These are phyloP conservation scores for Gorsachius goisagi DNA, from an alignment of 2,113 vertebrate genomes.

Conservation along the genomic window DNA sequence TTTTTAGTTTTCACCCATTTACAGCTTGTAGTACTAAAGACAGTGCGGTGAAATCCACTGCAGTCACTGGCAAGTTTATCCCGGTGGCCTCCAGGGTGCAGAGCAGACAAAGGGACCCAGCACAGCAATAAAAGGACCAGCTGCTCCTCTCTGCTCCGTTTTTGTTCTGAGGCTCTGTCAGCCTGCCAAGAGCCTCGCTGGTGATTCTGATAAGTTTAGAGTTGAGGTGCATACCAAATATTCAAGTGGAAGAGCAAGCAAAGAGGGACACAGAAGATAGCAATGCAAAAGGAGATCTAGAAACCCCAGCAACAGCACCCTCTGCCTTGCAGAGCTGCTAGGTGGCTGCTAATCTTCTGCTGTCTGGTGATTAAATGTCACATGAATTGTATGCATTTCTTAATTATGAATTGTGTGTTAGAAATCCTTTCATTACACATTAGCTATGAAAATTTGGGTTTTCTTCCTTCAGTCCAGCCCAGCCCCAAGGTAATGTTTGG, in stretches of 20 bases:
- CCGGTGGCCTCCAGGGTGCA: conserved; percentile 47
- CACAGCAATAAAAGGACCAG: conserved; percentile 43
- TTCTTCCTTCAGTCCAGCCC: background rate
- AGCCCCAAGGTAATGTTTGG: background rate
- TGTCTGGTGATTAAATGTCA: background rate
- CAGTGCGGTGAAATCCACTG: background rate
- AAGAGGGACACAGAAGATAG: background rate
- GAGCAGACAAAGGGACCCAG: conserved; percentile 46
- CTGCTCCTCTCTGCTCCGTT: conserved; percentile 1
- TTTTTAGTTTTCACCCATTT: background rate
- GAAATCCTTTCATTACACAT: background rate
- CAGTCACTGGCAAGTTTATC: background rate
- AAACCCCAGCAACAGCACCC: background rate
- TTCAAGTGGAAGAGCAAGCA: conserved; percentile 13
- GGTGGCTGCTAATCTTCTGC: background rate
- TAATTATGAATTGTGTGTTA: background rate
- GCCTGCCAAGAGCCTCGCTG: conserved; percentile 18
- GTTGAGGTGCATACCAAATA: conserved; percentile 26
- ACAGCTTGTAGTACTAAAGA: background rate
- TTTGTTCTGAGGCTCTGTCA: conserved; percentile 38
- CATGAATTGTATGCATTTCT: background rate
- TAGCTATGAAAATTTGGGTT: background rate
- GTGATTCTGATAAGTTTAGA: conserved; percentile 42
- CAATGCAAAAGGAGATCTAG: background rate
- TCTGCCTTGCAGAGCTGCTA: background rate